Evolutionary conservation across 2,888 invertebrate species (phyloP).

Genomic region (Pheosia gnoma): DNA sequence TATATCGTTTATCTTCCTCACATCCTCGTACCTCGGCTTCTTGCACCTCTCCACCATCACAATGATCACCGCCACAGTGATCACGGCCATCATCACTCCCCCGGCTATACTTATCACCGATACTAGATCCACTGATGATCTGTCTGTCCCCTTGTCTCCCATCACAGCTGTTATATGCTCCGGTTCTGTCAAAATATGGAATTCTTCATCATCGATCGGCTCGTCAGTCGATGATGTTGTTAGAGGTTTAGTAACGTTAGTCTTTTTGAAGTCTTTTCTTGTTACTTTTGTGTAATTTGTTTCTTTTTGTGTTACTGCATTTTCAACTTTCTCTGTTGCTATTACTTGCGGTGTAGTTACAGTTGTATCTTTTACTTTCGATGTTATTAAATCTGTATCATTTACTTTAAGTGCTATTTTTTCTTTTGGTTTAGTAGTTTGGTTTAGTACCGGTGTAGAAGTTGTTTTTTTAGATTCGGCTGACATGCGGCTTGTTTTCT

Average conservation of each 20-base stretch:
- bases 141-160: slow-evolving; percentile 72
- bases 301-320: slow-evolving; percentile 26
- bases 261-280: slow-evolving; percentile 36
- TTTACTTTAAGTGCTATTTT: slow-evolving; percentile 31
- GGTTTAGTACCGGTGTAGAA: slow-evolving; percentile 17
- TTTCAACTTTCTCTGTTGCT: slow-evolving; percentile 12
- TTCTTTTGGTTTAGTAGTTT: slow-evolving; percentile 38
- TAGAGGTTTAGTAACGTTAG: slow-evolving; percentile 48
- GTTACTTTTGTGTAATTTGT: slow-evolving; percentile 22
- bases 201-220: slow-evolving; percentile 71
- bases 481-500: slow-evolving; percentile 11
- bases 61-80: slow-evolving; percentile 77
- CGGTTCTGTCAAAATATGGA: slow-evolving; percentile 83
- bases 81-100: slow-evolving; percentile 79
- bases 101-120: slow-evolving; percentile 81
- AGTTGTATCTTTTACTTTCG: slow-evolving; percentile 23
- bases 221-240: slow-evolving; percentile 60
- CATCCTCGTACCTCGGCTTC: slow-evolving; percentile 69
- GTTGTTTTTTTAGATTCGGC: slow-evolving; percentile 26
- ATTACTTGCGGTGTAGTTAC: slow-evolving; percentile 21
- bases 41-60: slow-evolving; percentile 78
- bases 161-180: slow-evolving; percentile 82
- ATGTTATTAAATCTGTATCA: slow-evolving; percentile 25
- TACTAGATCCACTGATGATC: slow-evolving; percentile 70
- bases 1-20: slow-evolving; percentile 74